A percentile compares a stretch with the other conserved stretches of the same genome.
phyloP scores from a whole-genome alignment of 2,797 vertebrate genomes.

The Coccyzus lansbergi region DNA sequence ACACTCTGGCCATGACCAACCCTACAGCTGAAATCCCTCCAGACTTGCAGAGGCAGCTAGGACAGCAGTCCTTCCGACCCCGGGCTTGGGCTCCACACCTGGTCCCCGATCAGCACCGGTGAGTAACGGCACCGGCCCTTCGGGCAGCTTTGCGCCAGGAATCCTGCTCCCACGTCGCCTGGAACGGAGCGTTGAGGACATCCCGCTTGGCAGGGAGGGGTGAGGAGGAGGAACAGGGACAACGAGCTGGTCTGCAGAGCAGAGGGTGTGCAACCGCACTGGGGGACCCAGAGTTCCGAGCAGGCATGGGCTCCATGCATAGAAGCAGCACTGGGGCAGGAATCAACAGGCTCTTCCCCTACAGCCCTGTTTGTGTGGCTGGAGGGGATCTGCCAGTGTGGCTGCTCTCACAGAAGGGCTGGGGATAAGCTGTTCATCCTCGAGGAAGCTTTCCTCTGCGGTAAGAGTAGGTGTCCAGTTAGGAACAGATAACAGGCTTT shows the following conservation, averaged over 20 bases:
- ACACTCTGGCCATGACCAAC: slow-evolving; percentile 96
- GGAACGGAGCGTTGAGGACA: slow-evolving; percentile 31
- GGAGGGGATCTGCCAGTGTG: neutral
- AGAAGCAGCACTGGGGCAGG: neutral
- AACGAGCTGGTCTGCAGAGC: slow-evolving; percentile 13
- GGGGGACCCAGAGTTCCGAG: neutral
- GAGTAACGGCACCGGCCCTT: slow-evolving; percentile 83
- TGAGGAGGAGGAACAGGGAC: slow-evolving; percentile 10
- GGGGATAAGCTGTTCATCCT: fast-evolving
- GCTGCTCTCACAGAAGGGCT: neutral
- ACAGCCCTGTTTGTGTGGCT: neutral
- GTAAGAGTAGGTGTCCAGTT: neutral
- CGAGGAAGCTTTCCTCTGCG: neutral
- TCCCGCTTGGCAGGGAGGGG: slow-evolving; percentile 38
- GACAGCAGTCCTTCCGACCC: slow-evolving; percentile 91
- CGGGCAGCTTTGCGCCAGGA: slow-evolving; percentile 55
- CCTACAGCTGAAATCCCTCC: slow-evolving; percentile 92
- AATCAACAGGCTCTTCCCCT: neutral
- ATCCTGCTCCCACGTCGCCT: neutral
- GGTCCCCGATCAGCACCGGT: slow-evolving; percentile 91
- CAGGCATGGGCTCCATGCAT: neutral
- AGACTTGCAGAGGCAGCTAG: slow-evolving; percentile 91
- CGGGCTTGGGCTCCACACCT: slow-evolving; percentile 91
- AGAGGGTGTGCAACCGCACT: neutral
- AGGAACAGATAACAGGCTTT: neutral